Conservation (phyloP, 1,140 invertebrate species). For the Drosophila carrolli region DNA sequence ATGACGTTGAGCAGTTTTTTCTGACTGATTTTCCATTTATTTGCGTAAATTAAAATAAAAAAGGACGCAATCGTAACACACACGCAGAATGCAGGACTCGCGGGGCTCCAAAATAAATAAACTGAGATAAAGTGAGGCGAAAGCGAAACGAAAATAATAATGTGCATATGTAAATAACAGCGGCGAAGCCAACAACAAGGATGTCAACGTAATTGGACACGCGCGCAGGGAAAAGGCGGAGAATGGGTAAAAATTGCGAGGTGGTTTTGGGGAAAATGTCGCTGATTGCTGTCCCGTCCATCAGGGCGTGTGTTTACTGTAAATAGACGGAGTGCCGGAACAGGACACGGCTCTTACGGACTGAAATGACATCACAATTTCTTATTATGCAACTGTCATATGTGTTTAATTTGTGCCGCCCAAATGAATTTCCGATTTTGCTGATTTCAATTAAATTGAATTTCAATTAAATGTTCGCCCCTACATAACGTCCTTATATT, state of each 20-base stretch:
- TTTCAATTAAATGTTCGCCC: constrained; percentile 68
- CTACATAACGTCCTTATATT: not conserved
- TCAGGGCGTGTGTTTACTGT: constrained; percentile 66
- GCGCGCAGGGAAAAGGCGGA: constrained; percentile 28
- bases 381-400: constrained; percentile 73
- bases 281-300: constrained; percentile 34
- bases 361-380: constrained; percentile 70
- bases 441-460: constrained; percentile 76
- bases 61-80: constrained; percentile 29
- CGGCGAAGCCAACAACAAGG: constrained; percentile 44
- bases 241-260: constrained; percentile 2
- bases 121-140: constrained; percentile 67
- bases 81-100: constrained; percentile 19
- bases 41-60: constrained; percentile 66
- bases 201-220: constrained; percentile 76
- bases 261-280: constrained; percentile 27
- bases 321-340: constrained; percentile 25
- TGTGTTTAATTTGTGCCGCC: constrained; percentile 70
- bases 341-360: constrained; percentile 3
- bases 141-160: constrained; percentile 73
- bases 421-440: constrained; percentile 60
- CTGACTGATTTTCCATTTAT: constrained; percentile 81
- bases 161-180: constrained; percentile 78
- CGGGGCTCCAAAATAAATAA: constrained; percentile 69
- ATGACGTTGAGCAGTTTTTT: constrained; percentile 40